phyloP scores from a whole-genome alignment of 2,888 invertebrate genomes.

The Oasisia sp. region DNA sequence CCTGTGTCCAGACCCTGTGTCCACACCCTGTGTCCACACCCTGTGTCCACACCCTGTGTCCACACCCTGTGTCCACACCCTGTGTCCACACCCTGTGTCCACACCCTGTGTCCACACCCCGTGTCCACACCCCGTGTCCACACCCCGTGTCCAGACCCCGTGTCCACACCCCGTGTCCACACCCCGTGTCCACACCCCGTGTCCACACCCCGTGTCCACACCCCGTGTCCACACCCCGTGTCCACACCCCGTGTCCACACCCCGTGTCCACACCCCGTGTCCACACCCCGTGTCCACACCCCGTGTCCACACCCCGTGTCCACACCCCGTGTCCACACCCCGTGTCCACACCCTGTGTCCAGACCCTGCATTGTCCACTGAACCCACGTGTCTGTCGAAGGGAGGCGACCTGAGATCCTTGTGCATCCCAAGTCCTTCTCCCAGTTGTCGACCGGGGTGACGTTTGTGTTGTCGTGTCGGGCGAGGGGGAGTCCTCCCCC shows the following conservation, averaged over 20 bases:
- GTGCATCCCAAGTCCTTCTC: constrained; percentile 54
- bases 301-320: neutral
- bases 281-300: neutral
- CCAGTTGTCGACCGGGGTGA: constrained; percentile 53
- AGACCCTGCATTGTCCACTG: neutral
- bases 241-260: neutral
- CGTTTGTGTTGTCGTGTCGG: constrained; percentile 59
- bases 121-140: no score
- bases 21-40: no score
- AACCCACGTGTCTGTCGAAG: constrained; percentile 37
- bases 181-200: neutral
- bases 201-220: neutral
- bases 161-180: no score
- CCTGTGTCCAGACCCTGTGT: neutral
- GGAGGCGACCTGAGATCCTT: constrained; percentile 54
- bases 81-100: neutral
- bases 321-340: neutral
- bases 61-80: neutral
- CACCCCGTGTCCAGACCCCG: neutral
- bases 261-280: neutral
- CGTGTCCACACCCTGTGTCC: neutral
- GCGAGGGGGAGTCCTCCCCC: constrained; percentile 57
- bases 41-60: neutral
- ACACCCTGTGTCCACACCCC: neutral
- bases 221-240: neutral